Evolutionary conservation across 2,113 vertebrate genomes (phyloP), one percentile per base, ranked within the genome.

Genomic region (Megatriorchis doriae): DNA sequence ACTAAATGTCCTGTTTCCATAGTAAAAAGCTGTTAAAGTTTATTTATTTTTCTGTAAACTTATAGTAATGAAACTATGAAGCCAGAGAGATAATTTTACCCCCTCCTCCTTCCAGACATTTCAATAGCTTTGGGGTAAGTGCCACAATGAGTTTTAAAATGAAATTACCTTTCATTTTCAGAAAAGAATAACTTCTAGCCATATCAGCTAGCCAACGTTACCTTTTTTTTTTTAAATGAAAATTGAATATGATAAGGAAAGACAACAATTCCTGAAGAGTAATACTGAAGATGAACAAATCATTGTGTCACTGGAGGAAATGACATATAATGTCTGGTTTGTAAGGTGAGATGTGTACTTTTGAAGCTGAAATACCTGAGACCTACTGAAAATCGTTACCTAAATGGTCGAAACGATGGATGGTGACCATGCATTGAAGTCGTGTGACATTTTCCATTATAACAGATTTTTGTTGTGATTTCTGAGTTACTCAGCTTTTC

Each of bases 21-120:
- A 92, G 77, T 81, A 91, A 96, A 95, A 93, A 93, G 47, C 86
- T 62, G 68, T 92, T 96, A 84, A 92, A 86, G 59, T 86, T 90
- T 96, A 67, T 96, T 97, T 95, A 92, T 94, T 91, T 92, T 95
- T 94, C 80, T 94, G 83, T 86, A 94, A 94, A 88, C 31, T 94
- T 90, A 56, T 59, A 79, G 22, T 84, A 94, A 89, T 81, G 56
- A 90, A 95, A 90, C 79, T 74, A 63, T 81, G 93, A 89, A 74
- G 52, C 61, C 53, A 89, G 61, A 94, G 86, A 91, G 61, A 93
- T 71, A 75, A 93, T 91, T 96, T 89, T 81, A 61, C 3, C 13
- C 42, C 27, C 58, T 75, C 66, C 38, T 74, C 40, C 19, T 88
- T 59, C 67, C 19, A 81, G 43, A 21, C 3, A 50, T 92, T 95